These are phyloP conservation scores for Chroicocephalus ridibundus DNA, from an alignment of 2,113 vertebrate species.

Conservation along the genomic window DNA sequence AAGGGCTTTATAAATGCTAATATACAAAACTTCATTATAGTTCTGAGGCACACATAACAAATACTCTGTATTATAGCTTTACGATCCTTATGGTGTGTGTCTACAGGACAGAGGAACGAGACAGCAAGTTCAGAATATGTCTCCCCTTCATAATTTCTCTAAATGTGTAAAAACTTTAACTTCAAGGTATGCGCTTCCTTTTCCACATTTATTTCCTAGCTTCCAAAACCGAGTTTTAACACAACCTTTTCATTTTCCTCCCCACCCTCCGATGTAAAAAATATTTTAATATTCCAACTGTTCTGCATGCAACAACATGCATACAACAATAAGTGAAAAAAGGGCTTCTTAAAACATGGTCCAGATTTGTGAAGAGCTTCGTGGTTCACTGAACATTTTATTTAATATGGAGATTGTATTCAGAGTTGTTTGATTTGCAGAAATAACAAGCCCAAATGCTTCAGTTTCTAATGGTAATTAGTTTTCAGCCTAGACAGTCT, in stretches of 20 bases:
- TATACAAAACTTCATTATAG: neutral
- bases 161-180: neutral
- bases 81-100: neutral
- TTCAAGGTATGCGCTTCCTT: neutral
- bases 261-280: neutral
- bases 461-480: slow-evolving; percentile 82
- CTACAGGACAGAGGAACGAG: neutral
- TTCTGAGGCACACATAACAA: neutral
- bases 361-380: slow-evolving; percentile 56
- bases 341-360: slow-evolving; percentile 49
- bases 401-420: slow-evolving; percentile 77
- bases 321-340: slow-evolving; percentile 15
- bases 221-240: neutral
- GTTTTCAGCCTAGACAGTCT: slow-evolving; percentile 83
- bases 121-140: neutral
- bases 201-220: neutral
- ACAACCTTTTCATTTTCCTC: neutral
- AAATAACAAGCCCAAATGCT: slow-evolving; percentile 80
- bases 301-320: slow-evolving; percentile 26
- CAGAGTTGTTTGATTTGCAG: slow-evolving; percentile 77
- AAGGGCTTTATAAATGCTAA: neutral
- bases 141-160: neutral
- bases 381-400: slow-evolving; percentile 67
- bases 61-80: neutral
- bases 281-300: slow-evolving; percentile 40